Base-by-base conservation (phyloP, 2,888 invertebrate species). In the Digitonthophagus gazella region DNA sequence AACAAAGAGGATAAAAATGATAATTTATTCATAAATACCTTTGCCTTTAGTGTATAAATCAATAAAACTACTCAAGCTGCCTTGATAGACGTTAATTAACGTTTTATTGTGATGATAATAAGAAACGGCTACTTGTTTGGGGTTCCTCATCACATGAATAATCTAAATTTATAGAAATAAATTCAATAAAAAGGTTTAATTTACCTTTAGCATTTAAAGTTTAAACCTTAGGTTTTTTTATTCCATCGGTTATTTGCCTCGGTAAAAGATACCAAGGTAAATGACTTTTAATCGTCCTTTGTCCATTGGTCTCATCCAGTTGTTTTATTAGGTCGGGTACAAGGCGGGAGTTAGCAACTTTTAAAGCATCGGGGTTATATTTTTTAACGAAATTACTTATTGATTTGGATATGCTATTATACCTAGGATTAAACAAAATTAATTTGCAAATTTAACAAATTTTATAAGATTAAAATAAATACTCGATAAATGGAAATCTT, bases 61-160 rank as follows among this genome's bases (percentile, higher is more conserved):
- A 81, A 87, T 88, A 76, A 89, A 90, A 54, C 86, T 82, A 0
- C 84, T 81, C 70, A 90, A 86, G 3, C 81, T 83, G 0, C 87
- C 86, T 14, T 81, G 87, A 84, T 0, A 88, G 82, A 61, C 86
- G 83, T 57, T 83, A 54, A 89, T 80, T 76, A 90, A 84, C 72
- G 85, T 87, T 75, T 88, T 88, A n/a, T 16, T 19, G 69, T 91
- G 86, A 76, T 90, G 89, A 77, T 86, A 92, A 75, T 88, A 90
- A 0, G 92, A 92, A 0, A 92, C 87, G 1, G 87, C 86, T 0
- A 89, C 88, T 76, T 93, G 93, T 74, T 91, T 89, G 0, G 92
- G 89, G 77, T 93, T 91, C 74, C 93, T 85, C 0, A 88, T 86
- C 0, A 91, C 88, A 76, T 92, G 92, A 15, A 93, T 84, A 2